A percentile compares a stretch with the other conserved stretches of the same genome.
Evolutionary conservation across 2,888 invertebrate genomes (phyloP).

Genomic region (Elmis aenea): DNA sequence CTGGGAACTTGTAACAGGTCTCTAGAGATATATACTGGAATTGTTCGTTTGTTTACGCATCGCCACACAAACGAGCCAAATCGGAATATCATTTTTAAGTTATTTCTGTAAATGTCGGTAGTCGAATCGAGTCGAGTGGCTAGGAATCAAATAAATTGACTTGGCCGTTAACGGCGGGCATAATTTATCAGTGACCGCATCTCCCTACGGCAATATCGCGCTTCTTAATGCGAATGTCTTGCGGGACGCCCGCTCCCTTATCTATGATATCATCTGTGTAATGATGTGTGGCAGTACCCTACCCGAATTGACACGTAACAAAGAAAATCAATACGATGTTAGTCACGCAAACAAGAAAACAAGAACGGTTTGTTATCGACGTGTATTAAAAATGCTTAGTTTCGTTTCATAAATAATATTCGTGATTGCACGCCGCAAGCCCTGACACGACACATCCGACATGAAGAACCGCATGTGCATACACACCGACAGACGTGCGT

Average conservation of each 20-base stretch:
- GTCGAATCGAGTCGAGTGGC: constrained; percentile 14
- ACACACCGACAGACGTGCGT: constrained; percentile 7
- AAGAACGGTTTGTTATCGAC: constrained; percentile 8
- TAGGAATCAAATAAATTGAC: constrained; percentile 16
- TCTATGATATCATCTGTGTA: constrained; percentile 23
- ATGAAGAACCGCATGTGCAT: constrained; percentile 7
- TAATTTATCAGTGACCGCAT: constrained; percentile 20
- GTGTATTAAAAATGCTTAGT: constrained; percentile 11
- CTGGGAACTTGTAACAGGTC: constrained; percentile 35
- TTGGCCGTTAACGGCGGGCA: constrained; percentile 11
- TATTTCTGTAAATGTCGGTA: constrained; percentile 21
- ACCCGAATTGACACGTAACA: constrained; percentile 22
- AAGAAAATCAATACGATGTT: constrained; percentile 21
- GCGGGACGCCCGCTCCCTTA: constrained; percentile 18
- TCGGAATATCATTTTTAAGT: constrained; percentile 22
- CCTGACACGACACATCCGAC: constrained; percentile 21
- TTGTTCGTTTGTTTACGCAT: constrained; percentile 29
- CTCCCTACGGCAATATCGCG: constrained; percentile 16
- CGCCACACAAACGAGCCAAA: constrained; percentile 28
- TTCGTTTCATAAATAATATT: constrained; percentile 13
- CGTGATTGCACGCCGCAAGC: constrained; percentile 18
- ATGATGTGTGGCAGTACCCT: constrained; percentile 22
- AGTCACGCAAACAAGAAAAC: constrained; percentile 15
- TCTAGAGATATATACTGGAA: constrained; percentile 29
- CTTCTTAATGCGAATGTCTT: constrained; percentile 17